Evolutionary conservation across 1,140 invertebrate genomes (phyloP).

Genomic region (Drosophila erecta): DNA sequence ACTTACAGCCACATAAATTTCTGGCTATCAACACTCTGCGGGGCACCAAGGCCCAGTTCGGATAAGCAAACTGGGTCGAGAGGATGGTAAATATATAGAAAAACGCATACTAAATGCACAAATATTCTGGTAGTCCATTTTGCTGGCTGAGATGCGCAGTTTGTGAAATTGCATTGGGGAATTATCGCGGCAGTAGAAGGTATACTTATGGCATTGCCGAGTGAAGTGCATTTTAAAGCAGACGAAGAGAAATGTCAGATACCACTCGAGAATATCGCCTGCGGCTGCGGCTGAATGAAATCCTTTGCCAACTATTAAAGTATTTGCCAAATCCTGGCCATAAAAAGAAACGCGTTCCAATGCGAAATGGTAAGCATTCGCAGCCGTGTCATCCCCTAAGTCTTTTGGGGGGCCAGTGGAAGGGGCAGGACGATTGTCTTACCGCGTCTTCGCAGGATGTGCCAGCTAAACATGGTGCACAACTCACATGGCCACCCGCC

Average conservation of each 20-base stretch:
- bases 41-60: background rate
- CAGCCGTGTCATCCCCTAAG: conserved; percentile 41
- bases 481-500: conserved; percentile 41
- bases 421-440: conserved; percentile 22
- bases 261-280: background rate
- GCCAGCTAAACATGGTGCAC: conserved; percentile 24
- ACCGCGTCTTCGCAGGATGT: conserved; percentile 12
- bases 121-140: conserved; percentile 24
- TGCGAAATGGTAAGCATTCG: conserved; percentile 42
- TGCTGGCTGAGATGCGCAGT: conserved; percentile 11
- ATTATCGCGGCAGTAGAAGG: conserved; percentile 20
- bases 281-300: conserved; percentile 16
- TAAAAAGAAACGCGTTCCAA: conserved; percentile 32
- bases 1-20: conserved; percentile 48
- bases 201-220: conserved; percentile 29
- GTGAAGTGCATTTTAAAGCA: conserved; percentile 19
- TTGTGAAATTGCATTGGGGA: conserved; percentile 38
- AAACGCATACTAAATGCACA: conserved; percentile 13
- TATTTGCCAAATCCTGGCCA: conserved; percentile 33
- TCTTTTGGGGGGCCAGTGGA: background rate
- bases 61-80: conserved; percentile 37
- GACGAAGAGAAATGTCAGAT: background rate
- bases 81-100: conserved; percentile 24
- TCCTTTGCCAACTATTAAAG: conserved; percentile 45
- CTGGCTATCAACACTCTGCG: conserved; percentile 45